A percentile compares a stretch with the other conserved stretches of the same genome.
Evolutionary conservation across 2,888 invertebrate genomes (phyloP).

Genomic region (Cataglyphis cursor): DNA sequence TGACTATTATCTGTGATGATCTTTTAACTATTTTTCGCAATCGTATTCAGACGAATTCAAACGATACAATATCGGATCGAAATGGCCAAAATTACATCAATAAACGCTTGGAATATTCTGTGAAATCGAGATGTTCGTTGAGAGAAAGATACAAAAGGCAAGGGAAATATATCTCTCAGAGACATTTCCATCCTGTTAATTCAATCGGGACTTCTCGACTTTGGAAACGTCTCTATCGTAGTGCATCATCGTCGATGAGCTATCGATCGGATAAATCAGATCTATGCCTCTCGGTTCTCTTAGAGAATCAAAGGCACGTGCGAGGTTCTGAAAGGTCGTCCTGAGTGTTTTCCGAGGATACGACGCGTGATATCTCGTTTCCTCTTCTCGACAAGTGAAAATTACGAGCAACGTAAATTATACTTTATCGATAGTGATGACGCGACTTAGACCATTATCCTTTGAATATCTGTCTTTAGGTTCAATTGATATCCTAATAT

Average conservation of each 20-base stretch:
- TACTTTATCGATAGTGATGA: constrained; percentile 5
- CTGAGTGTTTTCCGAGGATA: neutral
- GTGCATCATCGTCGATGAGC: constrained; percentile 8
- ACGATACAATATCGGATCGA: neutral
- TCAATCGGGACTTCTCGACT: constrained; percentile 26
- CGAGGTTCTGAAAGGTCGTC: constrained; percentile 1
- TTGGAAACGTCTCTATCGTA: neutral
- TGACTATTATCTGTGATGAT: neutral
- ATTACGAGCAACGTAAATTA: constrained; percentile 33
- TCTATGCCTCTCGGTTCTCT: constrained; percentile 11
- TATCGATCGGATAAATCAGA: constrained; percentile 18
- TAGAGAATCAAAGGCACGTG: constrained; percentile 2
- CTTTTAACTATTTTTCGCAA: neutral
- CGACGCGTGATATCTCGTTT: neutral
- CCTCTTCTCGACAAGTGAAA: neutral
- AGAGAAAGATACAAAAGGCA: neutral
- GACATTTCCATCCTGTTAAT: constrained; percentile 17
- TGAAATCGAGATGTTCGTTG: neutral
- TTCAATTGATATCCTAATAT: neutral
- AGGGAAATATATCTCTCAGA: neutral
- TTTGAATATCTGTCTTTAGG: constrained; percentile 2
- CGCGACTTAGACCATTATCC: constrained; percentile 20
- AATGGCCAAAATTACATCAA: neutral
- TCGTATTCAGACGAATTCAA: neutral
- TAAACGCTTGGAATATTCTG: neutral